Conservation (phyloP, 2,888 invertebrate species). For the Limnephilus lunatus region DNA sequence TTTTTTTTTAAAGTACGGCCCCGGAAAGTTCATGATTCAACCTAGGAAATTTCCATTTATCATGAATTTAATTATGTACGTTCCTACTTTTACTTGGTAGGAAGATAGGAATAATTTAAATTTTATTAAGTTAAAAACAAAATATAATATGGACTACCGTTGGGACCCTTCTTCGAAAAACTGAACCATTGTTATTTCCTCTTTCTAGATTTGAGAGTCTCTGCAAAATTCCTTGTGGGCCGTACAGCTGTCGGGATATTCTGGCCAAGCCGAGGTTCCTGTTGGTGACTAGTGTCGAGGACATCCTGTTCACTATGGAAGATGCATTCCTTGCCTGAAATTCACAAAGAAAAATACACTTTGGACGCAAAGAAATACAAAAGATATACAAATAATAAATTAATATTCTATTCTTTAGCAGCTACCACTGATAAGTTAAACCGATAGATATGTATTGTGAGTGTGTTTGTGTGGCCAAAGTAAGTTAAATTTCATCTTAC, state of each 20-base stretch:
- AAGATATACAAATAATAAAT: not conserved
- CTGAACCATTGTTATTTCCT: not conserved
- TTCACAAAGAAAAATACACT: not conserved
- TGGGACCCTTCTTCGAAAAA: not conserved
- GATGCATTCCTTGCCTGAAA: slow-evolving; percentile 56
- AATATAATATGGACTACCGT: not conserved
- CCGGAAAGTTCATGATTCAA: no score
- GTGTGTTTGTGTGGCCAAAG: not conserved
- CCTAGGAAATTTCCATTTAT: no score
- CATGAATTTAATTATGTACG: no score
- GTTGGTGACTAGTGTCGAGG: not conserved
- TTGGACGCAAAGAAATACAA: not conserved
- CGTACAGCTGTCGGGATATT: slow-evolving; percentile 68
- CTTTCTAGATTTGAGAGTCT: slow-evolving; percentile 24
- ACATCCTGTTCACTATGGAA: not conserved
- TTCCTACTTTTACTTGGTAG: no score
- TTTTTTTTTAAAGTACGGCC: no score
- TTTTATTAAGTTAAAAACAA: no score
- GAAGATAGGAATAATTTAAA: no score
- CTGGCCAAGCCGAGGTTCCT: slow-evolving; percentile 58
- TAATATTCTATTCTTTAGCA: not conserved
- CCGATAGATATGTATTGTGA: not conserved
- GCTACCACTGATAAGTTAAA: not conserved
- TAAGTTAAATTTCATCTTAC: not conserved
- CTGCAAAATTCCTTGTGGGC: slow-evolving; percentile 26